Percentiles rank a stretch among this genome's conserved stretches.
These are phyloP conservation scores for Thalassoma bifasciatum DNA, from an alignment of 2,113 vertebrate species.

Conservation along the genomic window DNA sequence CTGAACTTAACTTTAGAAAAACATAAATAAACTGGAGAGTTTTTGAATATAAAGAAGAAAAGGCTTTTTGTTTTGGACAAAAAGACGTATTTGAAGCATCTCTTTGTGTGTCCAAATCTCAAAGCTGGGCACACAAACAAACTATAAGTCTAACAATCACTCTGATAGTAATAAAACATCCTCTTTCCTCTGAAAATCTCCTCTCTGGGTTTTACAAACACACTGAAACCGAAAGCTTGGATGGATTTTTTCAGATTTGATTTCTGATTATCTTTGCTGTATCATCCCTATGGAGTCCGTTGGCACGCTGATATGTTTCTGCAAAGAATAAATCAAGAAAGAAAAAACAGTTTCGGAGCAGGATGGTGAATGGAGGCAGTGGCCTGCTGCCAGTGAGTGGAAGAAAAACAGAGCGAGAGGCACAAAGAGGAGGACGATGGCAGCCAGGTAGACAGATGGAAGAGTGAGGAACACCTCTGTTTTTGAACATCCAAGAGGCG, in stretches of 20 bases:
- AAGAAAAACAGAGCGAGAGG: conserved; percentile 17
- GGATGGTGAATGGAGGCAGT: conserved; percentile 32
- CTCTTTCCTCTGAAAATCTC: neutral
- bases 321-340: conserved; percentile 9
- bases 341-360: neutral
- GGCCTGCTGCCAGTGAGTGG: conserved; percentile 28
- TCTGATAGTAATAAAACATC: conserved; percentile 13
- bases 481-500: neutral
- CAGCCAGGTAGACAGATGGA: conserved; percentile 50
- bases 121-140: neutral
- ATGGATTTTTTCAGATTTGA: conserved; percentile 29
- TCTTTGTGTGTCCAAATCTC: conserved; percentile 5
- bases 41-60: no score
- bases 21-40: no score
- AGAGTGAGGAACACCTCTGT: neutral
- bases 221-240: neutral
- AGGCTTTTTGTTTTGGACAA: neutral
- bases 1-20: neutral
- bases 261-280: conserved; percentile 40
- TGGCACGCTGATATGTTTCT: conserved; percentile 27
- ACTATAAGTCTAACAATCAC: neutral
- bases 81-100: neutral
- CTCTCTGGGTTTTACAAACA: conserved; percentile 7
- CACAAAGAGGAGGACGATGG: conserved; percentile 15
- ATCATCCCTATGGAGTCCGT: conserved; percentile 21